These are phyloP conservation scores for Pelusios castaneus DNA, from an alignment of 2,113 vertebrate species.

Conservation along the genomic window DNA sequence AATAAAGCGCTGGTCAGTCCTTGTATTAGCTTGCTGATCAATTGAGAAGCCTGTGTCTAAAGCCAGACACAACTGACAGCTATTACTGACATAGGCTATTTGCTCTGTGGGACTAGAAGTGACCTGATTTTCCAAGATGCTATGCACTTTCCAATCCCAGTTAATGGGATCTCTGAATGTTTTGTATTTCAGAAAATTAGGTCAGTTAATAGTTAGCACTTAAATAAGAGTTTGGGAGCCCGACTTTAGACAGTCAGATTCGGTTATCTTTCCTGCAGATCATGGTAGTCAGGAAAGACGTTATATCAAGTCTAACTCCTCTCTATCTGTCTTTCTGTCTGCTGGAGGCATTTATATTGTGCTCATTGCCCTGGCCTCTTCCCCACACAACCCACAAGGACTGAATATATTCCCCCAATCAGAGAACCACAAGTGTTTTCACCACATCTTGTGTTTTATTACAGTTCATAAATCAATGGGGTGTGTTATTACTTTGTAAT, in stretches of 20 bases:
- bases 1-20: background rate
- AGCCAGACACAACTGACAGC: too few species aligned
- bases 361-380: background rate
- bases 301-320: background rate
- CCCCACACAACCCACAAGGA: background rate
- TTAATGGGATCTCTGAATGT: background rate
- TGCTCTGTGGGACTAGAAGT: background rate
- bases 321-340: background rate
- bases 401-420: background rate
- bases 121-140: background rate
- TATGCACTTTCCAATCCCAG: background rate
- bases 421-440: background rate
- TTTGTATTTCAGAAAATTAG: background rate
- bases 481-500: constrained; percentile 48
- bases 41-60: background rate
- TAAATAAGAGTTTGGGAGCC: background rate
- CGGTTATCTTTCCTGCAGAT: background rate
- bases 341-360: background rate
- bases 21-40: background rate
- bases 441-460: background rate
- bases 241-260: background rate
- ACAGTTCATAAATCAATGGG: background rate
- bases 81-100: background rate
- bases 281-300: background rate
- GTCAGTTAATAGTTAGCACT: background rate